Evolutionary conservation across 2,888 invertebrate species (phyloP).

Genomic region (Ectropis crepuscularia): DNA sequence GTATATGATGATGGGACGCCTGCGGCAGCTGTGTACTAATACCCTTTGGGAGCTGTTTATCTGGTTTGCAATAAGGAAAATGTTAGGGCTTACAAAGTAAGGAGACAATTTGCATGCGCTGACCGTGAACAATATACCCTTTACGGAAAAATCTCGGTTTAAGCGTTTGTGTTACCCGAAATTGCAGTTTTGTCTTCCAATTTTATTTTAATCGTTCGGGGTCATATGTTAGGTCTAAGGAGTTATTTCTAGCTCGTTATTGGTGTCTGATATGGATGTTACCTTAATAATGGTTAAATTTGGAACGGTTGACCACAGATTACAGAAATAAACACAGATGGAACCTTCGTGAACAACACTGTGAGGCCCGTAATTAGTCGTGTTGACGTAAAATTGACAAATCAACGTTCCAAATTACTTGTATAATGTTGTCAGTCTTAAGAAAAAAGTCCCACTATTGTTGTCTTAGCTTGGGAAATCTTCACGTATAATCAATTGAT

Average conservation of each 20-base stretch:
- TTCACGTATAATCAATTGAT: too few relatives aligned
- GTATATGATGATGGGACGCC: not conserved
- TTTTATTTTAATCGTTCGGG: not conserved
- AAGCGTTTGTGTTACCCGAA: conserved; percentile 1
- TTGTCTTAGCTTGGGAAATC: too few relatives aligned
- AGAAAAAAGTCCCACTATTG: too few relatives aligned
- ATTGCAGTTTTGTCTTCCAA: not conserved
- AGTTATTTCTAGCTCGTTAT: not conserved
- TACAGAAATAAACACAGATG: too few relatives aligned
- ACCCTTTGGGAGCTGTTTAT: conserved; percentile 18
- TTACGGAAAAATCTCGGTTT: not conserved
- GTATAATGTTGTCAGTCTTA: too few relatives aligned
- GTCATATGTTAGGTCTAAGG: not conserved
- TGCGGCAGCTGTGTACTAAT: conserved; percentile 9
- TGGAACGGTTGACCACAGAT: too few relatives aligned
- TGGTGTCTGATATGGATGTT: too few relatives aligned
- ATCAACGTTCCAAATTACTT: too few relatives aligned
- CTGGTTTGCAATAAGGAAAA: conserved; percentile 25
- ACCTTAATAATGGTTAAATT: too few relatives aligned
- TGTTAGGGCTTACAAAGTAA: conserved; percentile 3
- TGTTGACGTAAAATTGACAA: too few relatives aligned
- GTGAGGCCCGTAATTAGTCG: too few relatives aligned
- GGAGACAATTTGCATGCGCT: conserved; percentile 11
- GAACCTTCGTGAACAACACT: too few relatives aligned
- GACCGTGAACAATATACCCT: conserved; percentile 8